Evolutionary conservation across 23 tunicate species (phyloP), one percentile per base, ranked within the genome.

Genomic region (Trididemnum nubilum): DNA sequence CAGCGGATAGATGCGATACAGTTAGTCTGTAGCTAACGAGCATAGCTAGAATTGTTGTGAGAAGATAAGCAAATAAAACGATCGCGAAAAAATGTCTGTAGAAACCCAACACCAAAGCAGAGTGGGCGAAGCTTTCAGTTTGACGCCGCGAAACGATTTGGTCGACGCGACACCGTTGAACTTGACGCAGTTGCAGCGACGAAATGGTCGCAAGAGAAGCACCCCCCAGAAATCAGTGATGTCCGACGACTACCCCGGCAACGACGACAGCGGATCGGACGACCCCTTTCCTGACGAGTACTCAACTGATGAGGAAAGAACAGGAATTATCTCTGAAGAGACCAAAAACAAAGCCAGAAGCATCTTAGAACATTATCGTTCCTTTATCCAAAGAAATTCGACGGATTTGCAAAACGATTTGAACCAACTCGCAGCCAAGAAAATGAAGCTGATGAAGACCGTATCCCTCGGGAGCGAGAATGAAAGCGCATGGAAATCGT

Each of bases 341-440:
- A 74, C 69, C 33, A 70, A 57, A 49, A 60, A 79, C 34, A 85
- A 84, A 57, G 65, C 88, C 51, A 81, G 63, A 29, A 76, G 87
- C 80, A 91, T 91, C 52, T 73, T 91, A 63, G 82, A 85, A 51
- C 97, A 91, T 57, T 91, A 86, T 38, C 75, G 84, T 18, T 81
- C 90, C 12, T 91, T 91, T 81, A 91, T 91, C 63, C 90, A 81
- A 69, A 80, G 97, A 51, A 91, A 91, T 39, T 71, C 78, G 34
- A 35, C 32, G 34, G 89, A 71, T 33, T 35, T 30, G 15, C 77
- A 67, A 60, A 44, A 54, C 37, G 83, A 66, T 18, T 40, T 65
- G 59, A 31, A 31, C 75, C 70, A 72, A 30, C 54, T 50, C 0
- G 66, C 79, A 5, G 23, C 73, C 9, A 78, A 78, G 40, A 85